Evolutionary conservation across 2,888 invertebrate genomes (phyloP).

Genomic region (Acronicta psi): DNA sequence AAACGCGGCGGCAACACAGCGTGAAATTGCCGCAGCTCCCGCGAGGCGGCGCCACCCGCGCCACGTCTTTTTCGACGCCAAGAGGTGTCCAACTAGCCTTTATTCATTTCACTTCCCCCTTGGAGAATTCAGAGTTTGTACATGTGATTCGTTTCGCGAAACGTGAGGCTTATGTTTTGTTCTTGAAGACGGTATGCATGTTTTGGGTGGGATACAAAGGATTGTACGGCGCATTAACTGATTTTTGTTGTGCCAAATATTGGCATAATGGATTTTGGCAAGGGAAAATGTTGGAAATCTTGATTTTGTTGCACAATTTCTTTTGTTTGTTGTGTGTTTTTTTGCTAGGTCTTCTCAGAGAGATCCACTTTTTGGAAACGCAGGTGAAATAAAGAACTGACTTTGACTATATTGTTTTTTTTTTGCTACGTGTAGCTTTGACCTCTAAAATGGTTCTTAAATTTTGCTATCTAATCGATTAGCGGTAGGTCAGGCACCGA

Average conservation of each 20-base stretch:
- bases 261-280: slow-evolving; percentile 37
- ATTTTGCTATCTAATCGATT: too few relatives aligned
- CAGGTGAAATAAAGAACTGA: too few relatives aligned
- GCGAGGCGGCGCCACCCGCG: slow-evolving; percentile 50
- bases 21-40: slow-evolving; percentile 64
- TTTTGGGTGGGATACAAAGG: slow-evolving; percentile 15
- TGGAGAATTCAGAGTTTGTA: slow-evolving; percentile 48
- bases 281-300: slow-evolving; percentile 7
- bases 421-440: too few relatives aligned
- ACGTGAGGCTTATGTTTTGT: slow-evolving; percentile 42
- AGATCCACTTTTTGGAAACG: too few relatives aligned
- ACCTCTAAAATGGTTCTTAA: too few relatives aligned
- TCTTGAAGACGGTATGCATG: slow-evolving; percentile 17
- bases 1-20: slow-evolving; percentile 56
- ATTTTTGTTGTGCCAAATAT: slow-evolving; percentile 14
- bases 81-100: slow-evolving; percentile 58
- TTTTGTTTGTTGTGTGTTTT: too few relatives aligned
- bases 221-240: not conserved
- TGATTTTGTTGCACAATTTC: too few relatives aligned
- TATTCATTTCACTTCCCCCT: slow-evolving; percentile 60
- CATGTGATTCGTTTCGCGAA: slow-evolving; percentile 51
- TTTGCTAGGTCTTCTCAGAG: too few relatives aligned
- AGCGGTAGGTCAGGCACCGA: too few relatives aligned
- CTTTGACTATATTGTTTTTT: too few relatives aligned
- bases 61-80: slow-evolving; percentile 55